Evolutionary conservation across 2,113 vertebrate species (phyloP), one percentile per base, ranked within the genome.

Genomic region (Alligator sinensis): DNA sequence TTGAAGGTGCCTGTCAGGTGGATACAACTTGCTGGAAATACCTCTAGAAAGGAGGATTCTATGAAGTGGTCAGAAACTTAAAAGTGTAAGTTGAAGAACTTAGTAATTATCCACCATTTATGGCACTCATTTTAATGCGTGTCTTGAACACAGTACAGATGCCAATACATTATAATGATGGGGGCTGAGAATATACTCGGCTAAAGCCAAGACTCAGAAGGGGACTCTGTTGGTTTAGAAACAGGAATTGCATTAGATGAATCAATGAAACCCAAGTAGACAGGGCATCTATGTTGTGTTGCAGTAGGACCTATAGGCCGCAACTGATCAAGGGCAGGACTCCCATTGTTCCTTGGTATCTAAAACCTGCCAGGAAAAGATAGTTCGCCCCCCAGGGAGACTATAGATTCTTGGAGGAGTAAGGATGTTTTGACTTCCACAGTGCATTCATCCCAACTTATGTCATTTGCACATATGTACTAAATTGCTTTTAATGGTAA

Each of bases 401-500:
- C 21, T 9, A 70, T 9, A 30, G 14, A 81, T 70, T 64, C 5
- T 47, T 80, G 55, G 47, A 1, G 2, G 17, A 28, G 8, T 34
- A 58, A 34, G 0, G 1, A 64, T 27, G 8, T 25, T 74, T 61
- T 3, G 90, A 59, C 55, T 18, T 2, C 66, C 3, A 19, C 4
- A 1, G 28, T 83, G 30, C 6, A 77, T 75, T 92, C 83, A 57
- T 3, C 19, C 72, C 25, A 6, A 4, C 1, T 81, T 61, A 59
- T 22, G 15, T 25, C 80, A 82, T 13, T 82, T 7, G 4, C 9
- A 60, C 21, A 13, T 2, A 17, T 38, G 22, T 11, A 14, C 11
- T 62, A 21, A 25, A 78, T 80, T 28, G 6, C 55, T 11, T 60
- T 87, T 87, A 92, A 72, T 38, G 19, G 4, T 55, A 90, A 75